A percentile compares a stretch with the other conserved stretches of the same genome.
Conservation (phyloP, 2,888 invertebrate genomes). For the Unio delphinus region DNA sequence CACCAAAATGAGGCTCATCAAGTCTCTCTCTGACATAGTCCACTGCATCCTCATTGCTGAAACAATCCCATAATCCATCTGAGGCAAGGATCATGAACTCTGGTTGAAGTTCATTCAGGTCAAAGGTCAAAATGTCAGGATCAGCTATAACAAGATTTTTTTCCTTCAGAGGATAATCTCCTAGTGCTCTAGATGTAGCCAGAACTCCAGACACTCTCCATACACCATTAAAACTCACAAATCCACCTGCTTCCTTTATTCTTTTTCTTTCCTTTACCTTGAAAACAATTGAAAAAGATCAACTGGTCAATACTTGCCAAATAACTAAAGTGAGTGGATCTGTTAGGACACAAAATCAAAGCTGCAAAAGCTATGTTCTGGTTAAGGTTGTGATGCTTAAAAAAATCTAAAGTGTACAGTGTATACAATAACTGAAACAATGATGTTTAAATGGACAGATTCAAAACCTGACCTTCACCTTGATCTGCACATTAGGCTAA, state of each 20-base stretch:
- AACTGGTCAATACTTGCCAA: background rate
- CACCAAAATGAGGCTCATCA: slow-evolving; percentile 89
- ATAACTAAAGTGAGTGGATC: too few species aligned
- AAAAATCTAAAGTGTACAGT: too few species aligned
- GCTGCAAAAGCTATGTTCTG: too few species aligned
- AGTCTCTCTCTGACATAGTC: slow-evolving; percentile 88
- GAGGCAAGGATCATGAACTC: slow-evolving; percentile 93
- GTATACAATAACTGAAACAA: too few species aligned
- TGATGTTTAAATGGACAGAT: too few species aligned
- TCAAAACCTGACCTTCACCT: too few species aligned
- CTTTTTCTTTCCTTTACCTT: slow-evolving; percentile 90
- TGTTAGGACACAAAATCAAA: too few species aligned
- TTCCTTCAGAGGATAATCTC: slow-evolving; percentile 93
- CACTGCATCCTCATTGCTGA: slow-evolving; percentile 94
- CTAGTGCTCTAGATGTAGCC: slow-evolving; percentile 93
- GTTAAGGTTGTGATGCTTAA: too few species aligned
- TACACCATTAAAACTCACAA: slow-evolving; percentile 94
- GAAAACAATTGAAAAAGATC: slow-evolving; percentile 22
- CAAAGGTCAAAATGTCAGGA: slow-evolving; percentile 94
- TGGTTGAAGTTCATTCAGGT: slow-evolving; percentile 86
- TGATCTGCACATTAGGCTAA: too few species aligned
- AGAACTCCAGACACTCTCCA: slow-evolving; percentile 96
- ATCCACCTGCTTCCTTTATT: slow-evolving; percentile 95
- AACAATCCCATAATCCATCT: slow-evolving; percentile 97
- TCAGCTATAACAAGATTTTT: slow-evolving; percentile 94